Percentiles rank a stretch among this genome's conserved stretches.
Evolutionary conservation across 2,888 invertebrate species (phyloP).

Genomic region (Alloplasta piceator): DNA sequence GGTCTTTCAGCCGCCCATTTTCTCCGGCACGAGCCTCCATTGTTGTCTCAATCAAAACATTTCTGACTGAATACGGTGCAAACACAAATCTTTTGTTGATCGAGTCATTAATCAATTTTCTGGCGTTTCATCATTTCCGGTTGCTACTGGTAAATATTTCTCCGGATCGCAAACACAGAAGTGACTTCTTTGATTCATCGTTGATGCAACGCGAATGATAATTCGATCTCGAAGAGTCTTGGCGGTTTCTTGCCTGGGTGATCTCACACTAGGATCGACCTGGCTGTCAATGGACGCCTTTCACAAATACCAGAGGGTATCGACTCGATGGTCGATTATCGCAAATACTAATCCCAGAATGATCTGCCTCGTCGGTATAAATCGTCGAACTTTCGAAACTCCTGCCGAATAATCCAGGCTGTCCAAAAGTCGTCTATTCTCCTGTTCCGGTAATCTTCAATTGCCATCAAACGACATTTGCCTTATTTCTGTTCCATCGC

Average conservation of each 20-base stretch:
- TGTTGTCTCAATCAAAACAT: conserved; percentile 57
- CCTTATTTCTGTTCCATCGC: conserved; percentile 2
- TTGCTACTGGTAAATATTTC: background rate
- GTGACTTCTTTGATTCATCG: conserved; percentile 2
- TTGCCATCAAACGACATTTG: conserved; percentile 28
- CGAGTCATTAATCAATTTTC: conserved; percentile 43
- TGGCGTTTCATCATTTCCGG: conserved; percentile 3
- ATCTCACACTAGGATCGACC: background rate
- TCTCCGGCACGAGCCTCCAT: conserved; percentile 31
- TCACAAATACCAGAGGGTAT: background rate
- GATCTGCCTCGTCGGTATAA: background rate
- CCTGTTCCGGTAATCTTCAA: conserved; percentile 43
- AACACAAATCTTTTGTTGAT: conserved; percentile 27
- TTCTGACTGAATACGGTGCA: background rate
- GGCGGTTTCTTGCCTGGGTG: background rate
- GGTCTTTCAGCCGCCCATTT: conserved; percentile 9
- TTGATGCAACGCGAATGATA: background rate
- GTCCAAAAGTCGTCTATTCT: conserved; percentile 26
- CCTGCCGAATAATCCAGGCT: background rate
- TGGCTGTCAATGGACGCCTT: too few species aligned
- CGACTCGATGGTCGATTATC: conserved; percentile 9
- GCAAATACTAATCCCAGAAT: conserved; percentile 19
- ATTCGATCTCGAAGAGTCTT: conserved; percentile 4
- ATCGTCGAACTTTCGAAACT: conserved; percentile 16
- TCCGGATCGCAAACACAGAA: background rate